Evolutionary conservation across 2,797 vertebrate species (phyloP), one percentile per base, ranked within the genome.

Genomic region (Gymnothorax javanicus): DNA sequence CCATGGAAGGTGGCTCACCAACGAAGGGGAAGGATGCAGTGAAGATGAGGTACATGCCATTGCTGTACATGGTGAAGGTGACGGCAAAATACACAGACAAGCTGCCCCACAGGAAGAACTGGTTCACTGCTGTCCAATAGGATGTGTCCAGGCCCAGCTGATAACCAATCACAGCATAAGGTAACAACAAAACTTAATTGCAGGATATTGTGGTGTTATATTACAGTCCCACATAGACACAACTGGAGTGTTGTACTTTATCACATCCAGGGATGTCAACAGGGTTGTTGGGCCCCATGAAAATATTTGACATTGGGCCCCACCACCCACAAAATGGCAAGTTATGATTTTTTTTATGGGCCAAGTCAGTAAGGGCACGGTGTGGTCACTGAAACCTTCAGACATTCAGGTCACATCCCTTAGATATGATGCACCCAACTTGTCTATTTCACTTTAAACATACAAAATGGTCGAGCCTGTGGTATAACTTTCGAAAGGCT

Each of bases 61-160:
- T 97, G 91, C 98, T 99, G 91, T 97, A 97, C 96, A 99, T 97
- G 90, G 98, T 97, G 92, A 98, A 97, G 0, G 95, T 96, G 91
- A 97, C 89, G 79, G 96, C 96, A 85, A 99, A 99, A 93, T 98
- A 99, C 82, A 96, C 94, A 0, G 96, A 96, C 90, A 99, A 95
- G 94, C 98, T 99, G 43, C 97, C 97, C 98, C 98, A 99, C 79
- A 97, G 94, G 87, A 99, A 97, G 87, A 99, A 96, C 86, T 99
- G 98, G 93, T 97, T 99, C 87, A 99, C 94, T 1, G 96, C 92
- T 0, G 98, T 99, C 98, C 98, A 99, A 93, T 97, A 98, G 79
- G 94, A 90, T 0, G 97, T 99, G 92, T 98, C 97, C 92, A 99
- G 92, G 59, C 96, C 97, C 86, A 99, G 93, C 98, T 99, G 57